phyloP scores from a whole-genome alignment of 2,888 invertebrate species.

The Cheilosia vernalis region DNA sequence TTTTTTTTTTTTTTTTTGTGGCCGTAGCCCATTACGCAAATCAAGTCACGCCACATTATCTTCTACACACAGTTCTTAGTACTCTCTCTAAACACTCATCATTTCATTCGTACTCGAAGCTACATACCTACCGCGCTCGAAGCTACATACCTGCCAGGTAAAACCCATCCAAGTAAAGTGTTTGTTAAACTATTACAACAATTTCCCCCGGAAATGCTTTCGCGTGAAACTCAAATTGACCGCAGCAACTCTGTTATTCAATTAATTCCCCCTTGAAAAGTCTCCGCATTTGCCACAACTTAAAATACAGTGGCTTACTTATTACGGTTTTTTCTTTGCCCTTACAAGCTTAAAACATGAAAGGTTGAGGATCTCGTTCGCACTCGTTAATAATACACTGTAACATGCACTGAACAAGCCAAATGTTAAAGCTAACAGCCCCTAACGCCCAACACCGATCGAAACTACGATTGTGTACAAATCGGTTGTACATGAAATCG shows the following conservation, averaged over 20 bases:
- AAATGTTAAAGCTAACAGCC: neutral
- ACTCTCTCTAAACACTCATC: too few species aligned
- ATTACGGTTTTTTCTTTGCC: neutral
- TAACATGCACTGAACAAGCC: neutral
- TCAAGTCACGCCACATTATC: too few species aligned
- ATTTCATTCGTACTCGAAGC: too few species aligned
- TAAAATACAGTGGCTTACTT: neutral
- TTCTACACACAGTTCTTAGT: too few species aligned
- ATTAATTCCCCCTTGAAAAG: constrained; percentile 8
- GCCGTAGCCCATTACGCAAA: too few species aligned
- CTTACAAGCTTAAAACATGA: neutral
- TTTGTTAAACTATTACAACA: neutral
- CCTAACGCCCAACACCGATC: constrained; percentile 1
- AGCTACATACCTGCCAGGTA: too few species aligned
- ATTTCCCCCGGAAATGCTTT: constrained; percentile 2
- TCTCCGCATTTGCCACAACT: neutral
- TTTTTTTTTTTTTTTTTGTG: too few species aligned
- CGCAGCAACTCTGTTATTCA: neutral
- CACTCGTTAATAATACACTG: constrained; percentile 3
- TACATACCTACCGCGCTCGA: too few species aligned
- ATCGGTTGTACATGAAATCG: constrained; percentile 28
- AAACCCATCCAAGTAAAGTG: too few species aligned
- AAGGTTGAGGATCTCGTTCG: constrained; percentile 21
- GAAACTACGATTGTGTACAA: constrained; percentile 18
- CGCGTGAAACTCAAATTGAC: neutral